Base-by-base conservation (phyloP, 1,140 invertebrate species). In the Ganaspis sp. region DNA sequence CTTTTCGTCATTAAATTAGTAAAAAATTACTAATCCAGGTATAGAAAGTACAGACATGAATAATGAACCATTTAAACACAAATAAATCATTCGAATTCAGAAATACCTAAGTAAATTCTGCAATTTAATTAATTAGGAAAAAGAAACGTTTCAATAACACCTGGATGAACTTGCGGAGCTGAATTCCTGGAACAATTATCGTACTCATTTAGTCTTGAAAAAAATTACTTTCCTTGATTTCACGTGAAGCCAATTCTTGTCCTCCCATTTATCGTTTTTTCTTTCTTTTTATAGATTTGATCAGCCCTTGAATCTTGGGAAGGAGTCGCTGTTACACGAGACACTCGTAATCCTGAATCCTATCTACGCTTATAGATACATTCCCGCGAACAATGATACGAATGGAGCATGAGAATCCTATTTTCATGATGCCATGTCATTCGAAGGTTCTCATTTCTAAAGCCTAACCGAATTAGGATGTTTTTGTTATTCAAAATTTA, bases 131-230 rank as follows among this genome's bases (percentile, higher is more conserved):
- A 34, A 64, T 64, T 29, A 26, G 15, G 4, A 29, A 34, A 64
- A 6, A 26, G 5, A 26, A 64, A 11, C 26, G 58, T n/a, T 64
- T 64, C 21, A 64, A 64, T 64, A 26, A 29, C 12, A 29, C 26
- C 23, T 15, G 4, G 23, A 29, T 64, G 15, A 64, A 29, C 58
- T 64, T n/a, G 26, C 9, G 58, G n/a, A n/a, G n/a, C 5, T 64
- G 12, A 26, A 64, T 64, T 64, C 58, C n/a, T 29, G 58, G 58
- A 34, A 64, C 23, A 64, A 64, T 64, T 64, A 64, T 29, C 58
- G 58, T 29, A 26, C 26, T 64, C 58, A 64, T 64, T 64, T 64
- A 64, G 23, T 34, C 23, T 29, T 26, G 15, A 64, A 29, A 64
- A 64, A 29, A 64, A 64, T 11, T 8, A 64, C 21, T 29, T 64